phyloP scores from a whole-genome alignment of 2,797 vertebrate genomes.

The Pipistrellus kuhlii region DNA sequence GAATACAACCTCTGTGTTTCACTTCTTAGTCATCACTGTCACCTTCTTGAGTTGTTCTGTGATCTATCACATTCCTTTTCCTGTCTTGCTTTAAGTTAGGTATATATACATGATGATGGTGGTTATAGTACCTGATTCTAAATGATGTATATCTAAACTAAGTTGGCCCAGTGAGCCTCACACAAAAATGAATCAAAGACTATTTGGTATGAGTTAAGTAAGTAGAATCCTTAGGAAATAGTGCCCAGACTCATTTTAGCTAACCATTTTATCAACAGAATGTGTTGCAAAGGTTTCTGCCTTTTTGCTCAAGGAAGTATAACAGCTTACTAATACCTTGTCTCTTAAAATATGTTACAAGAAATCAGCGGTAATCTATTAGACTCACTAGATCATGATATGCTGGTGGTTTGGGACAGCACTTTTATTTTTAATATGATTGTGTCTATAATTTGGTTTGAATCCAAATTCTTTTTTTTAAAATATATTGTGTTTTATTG shows the following conservation, averaged over 20 bases:
- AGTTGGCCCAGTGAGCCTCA: background rate
- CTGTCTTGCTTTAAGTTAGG: background rate
- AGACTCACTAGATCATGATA: background rate
- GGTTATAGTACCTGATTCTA: background rate
- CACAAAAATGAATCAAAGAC: background rate
- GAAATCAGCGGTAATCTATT: background rate
- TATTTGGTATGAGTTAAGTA: background rate
- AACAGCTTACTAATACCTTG: background rate
- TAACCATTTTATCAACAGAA: background rate
- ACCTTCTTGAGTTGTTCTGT: background rate
- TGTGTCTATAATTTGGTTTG: background rate
- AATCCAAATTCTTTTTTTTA: background rate
- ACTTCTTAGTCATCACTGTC: background rate
- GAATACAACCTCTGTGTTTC: background rate
- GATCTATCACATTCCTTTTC: background rate
- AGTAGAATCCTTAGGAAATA: background rate
- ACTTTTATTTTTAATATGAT: background rate
- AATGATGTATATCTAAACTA: background rate
- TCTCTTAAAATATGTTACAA: background rate
- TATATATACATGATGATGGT: background rate
- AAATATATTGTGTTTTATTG: too few relatives aligned
- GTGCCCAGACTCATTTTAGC: background rate
- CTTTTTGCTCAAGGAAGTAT: background rate
- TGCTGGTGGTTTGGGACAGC: background rate
- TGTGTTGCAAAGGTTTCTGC: conserved; percentile 16